Percentiles rank a stretch among this genome's conserved stretches.
Evolutionary conservation across 2,888 invertebrate species (phyloP).

Genomic region (Erebia epiphron): DNA sequence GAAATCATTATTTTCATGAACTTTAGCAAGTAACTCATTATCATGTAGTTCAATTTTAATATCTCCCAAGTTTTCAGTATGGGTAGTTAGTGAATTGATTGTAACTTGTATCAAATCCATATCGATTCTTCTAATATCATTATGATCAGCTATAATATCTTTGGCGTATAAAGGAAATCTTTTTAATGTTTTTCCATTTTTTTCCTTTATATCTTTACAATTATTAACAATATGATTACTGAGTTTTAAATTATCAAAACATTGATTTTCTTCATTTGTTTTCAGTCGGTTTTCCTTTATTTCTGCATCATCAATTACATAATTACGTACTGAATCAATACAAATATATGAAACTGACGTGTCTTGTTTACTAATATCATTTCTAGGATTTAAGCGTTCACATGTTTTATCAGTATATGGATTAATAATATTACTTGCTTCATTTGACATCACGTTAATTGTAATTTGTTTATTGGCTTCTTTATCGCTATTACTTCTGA

Average conservation of each 20-base stretch:
- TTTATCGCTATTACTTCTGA: neutral
- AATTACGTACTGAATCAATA: neutral
- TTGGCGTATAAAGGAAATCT: neutral
- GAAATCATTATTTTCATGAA: neutral
- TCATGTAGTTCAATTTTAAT: neutral
- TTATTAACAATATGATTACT: neutral
- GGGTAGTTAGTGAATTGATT: neutral
- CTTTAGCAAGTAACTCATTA: neutral
- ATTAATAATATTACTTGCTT: neutral
- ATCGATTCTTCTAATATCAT: conserved; percentile 13
- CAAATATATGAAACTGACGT: neutral
- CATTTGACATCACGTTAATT: neutral
- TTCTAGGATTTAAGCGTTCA: neutral
- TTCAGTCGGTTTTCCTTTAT: neutral
- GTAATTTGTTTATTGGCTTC: neutral
- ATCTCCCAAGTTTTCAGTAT: neutral
- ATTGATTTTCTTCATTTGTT: neutral
- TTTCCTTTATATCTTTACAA: neutral
- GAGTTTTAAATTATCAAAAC: neutral
- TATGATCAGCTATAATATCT: neutral
- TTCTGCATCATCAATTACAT: neutral
- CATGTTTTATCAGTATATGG: neutral
- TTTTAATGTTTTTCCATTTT: neutral
- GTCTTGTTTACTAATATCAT: neutral
- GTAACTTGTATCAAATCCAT: conserved; percentile 1